phyloP scores from a whole-genome alignment of 1,140 invertebrate species.

The Lerema accius region DNA sequence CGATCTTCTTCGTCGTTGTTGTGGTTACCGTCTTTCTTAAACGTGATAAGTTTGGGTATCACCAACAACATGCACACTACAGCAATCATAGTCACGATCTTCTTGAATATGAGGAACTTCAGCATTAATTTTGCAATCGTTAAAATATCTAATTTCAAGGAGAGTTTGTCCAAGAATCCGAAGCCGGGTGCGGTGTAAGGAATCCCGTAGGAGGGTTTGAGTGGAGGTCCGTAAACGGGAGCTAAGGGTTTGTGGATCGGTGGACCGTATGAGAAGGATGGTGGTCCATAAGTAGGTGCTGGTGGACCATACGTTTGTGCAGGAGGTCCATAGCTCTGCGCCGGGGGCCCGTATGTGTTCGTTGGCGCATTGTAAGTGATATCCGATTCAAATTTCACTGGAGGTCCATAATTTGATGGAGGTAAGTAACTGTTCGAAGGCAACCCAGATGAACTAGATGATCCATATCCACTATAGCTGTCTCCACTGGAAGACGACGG shows the following conservation, averaged over 20 bases:
- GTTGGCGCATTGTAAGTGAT: conserved; percentile 66
- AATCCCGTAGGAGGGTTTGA: conserved; percentile 70
- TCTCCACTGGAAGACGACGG: conserved; percentile 56
- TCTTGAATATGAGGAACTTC: conserved; percentile 89
- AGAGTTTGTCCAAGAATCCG: conserved; percentile 83
- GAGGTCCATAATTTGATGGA: conserved; percentile 55
- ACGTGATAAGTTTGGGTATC: conserved; percentile 86
- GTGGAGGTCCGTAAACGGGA: conserved; percentile 79
- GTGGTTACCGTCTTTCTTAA: conserved; percentile 68
- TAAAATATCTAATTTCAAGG: conserved; percentile 87
- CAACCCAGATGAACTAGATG: conserved; percentile 42
- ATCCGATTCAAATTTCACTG: conserved; percentile 68
- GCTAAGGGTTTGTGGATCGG: conserved; percentile 63
- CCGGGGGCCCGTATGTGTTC: conserved; percentile 64
- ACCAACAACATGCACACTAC: conserved; percentile 88
- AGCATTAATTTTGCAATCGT: conserved; percentile 88
- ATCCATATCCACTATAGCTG: conserved; percentile 60
- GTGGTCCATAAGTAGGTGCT: conserved; percentile 70
- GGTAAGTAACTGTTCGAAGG: conserved; percentile 54
- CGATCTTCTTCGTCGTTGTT: conserved; percentile 69
- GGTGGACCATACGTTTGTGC: conserved; percentile 74
- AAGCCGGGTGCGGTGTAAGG: conserved; percentile 82
- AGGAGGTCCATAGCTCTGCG: conserved; percentile 74
- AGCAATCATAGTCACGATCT: conserved; percentile 90
- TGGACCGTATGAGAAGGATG: conserved; percentile 65